Evolutionary conservation across 2,888 invertebrate genomes (phyloP), one percentile per base, ranked within the genome.

Genomic region (Alcis repandata): DNA sequence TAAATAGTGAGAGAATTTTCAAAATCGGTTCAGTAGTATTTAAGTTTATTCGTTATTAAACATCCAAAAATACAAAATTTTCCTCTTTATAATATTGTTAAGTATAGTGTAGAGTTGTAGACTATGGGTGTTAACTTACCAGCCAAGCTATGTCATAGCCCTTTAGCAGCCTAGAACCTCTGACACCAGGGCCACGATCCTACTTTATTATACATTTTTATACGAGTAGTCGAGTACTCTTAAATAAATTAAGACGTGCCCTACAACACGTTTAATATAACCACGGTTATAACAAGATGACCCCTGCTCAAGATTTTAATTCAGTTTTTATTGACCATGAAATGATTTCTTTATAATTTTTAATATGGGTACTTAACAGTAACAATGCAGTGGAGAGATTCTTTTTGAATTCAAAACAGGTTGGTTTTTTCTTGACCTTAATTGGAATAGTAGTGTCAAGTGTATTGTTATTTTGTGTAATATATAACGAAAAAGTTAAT

Each of bases 261-360:
- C n/a, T n/a, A n/a, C n/a, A n/a, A 46, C 22, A 8, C 6, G 46
- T 36, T 36, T 27, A 20, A n/a, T n/a, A n/a, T 46, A 19, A 54
- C 48, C 52, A 32, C 41, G 48, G 27, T 40, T 40, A 33, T 43
- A 38, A 36, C 48, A 48, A 46, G 46, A 53, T 59, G 48, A 48
- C 63, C 59, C 48, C 17, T 33, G n/a, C n/a, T 27, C 32, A 38
- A 52, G 17, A 46, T 36, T 22, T 46, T 58, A 32, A 59, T 59
- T 59, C 56, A 36, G 33, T 46, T 3, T 69, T 69, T 65, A 72
- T 69, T 61, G 48, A 49, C 69, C 68, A 38, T 69, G 67, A 69
- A 72, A 52, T 56, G 13, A 38, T 45, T 56, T 56, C 17, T 27
- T 49, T 49, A 45, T 41, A 56, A 46, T 58, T 43, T 57, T 51